These are phyloP conservation scores for Pyrrhosoma nymphula DNA, from an alignment of 2,888 invertebrate genomes.

Conservation along the genomic window DNA sequence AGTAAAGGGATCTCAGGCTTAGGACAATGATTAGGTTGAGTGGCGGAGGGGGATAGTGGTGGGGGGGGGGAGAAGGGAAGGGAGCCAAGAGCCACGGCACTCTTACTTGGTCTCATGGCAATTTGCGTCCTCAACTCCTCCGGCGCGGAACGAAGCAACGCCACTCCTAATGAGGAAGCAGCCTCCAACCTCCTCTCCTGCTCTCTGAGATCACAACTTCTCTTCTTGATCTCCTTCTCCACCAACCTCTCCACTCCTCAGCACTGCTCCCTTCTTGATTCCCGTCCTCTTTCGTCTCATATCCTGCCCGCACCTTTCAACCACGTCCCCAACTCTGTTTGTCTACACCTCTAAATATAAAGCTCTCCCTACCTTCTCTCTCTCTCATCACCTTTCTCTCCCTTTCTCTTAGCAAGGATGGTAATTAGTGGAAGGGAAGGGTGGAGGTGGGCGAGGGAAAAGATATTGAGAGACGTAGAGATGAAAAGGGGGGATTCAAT, in stretches of 20 bases:
- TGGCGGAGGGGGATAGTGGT: neutral
- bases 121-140: slow-evolving; percentile 61
- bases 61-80: neutral
- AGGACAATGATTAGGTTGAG: slow-evolving; percentile 31
- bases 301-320: too few relatives aligned
- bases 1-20: neutral
- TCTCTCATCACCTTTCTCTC: neutral
- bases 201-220: neutral
- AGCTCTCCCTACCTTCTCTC: neutral
- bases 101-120: slow-evolving; percentile 57
- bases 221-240: neutral
- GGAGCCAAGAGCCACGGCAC: slow-evolving; percentile 20
- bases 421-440: slow-evolving; percentile 13
- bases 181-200: neutral
- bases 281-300: neutral
- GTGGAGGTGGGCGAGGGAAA: neutral
- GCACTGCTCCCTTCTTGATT: neutral
- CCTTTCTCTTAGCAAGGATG: neutral
- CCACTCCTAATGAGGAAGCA: slow-evolving; percentile 63
- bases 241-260: too few relatives aligned
- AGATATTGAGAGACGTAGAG: neutral
- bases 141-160: slow-evolving; percentile 63
- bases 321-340: too few relatives aligned
- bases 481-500: neutral
- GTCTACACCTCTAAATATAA: too few relatives aligned